phyloP scores from a whole-genome alignment of 1,140 invertebrate species.

The Achroia grisella region DNA sequence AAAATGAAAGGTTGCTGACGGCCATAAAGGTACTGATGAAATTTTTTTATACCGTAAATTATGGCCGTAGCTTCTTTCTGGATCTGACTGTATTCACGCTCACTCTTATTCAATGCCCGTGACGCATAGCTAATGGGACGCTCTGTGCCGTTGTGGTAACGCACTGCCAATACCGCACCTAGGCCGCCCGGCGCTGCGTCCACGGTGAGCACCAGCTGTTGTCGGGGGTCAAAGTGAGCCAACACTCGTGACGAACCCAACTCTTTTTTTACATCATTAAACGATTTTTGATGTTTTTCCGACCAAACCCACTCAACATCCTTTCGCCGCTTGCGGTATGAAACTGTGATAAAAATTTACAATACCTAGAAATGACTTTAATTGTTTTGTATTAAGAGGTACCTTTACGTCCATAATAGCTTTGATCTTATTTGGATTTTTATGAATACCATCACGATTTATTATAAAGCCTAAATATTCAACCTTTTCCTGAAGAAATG shows the following conservation, averaged over 20 bases:
- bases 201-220: background rate
- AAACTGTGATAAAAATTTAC: slow-evolving; percentile 8
- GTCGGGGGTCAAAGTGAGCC: slow-evolving; percentile 22
- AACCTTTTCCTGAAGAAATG: slow-evolving; percentile 19
- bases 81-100: slow-evolving; percentile 23
- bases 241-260: slow-evolving; percentile 24
- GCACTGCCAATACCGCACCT: slow-evolving; percentile 4
- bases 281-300: background rate
- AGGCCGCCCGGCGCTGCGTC: slow-evolving; percentile 6
- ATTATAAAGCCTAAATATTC: slow-evolving; percentile 48
- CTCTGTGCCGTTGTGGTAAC: background rate
- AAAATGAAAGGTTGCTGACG: slow-evolving; percentile 14
- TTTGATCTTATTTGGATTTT: slow-evolving; percentile 35
- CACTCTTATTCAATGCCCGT: background rate
- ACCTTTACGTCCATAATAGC: slow-evolving; percentile 40
- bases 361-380: slow-evolving; percentile 18
- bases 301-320: slow-evolving; percentile 1
- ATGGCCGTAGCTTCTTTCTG: slow-evolving; percentile 23
- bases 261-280: background rate
- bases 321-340: slow-evolving; percentile 1
- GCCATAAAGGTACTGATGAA: slow-evolving; percentile 6
- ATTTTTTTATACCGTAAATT: slow-evolving; percentile 12
- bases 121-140: slow-evolving; percentile 1
- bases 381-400: slow-evolving; percentile 34
- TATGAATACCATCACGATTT: slow-evolving; percentile 33